Percentiles rank a stretch among this genome's conserved stretches.
Conservation (phyloP, 2,888 invertebrate genomes). For the Nebria salina region DNA sequence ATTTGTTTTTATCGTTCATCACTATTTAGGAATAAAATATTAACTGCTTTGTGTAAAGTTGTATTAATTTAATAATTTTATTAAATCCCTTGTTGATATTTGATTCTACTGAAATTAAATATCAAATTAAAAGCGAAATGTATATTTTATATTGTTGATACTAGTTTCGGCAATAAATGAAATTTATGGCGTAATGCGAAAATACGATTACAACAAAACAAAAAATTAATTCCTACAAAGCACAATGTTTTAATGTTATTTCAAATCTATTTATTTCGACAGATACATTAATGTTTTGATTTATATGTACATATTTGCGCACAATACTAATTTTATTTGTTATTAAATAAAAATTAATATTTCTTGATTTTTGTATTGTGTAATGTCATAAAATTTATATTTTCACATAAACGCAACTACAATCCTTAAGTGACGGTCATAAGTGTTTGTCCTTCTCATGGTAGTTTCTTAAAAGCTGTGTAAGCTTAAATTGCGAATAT, state of each 20-base stretch:
- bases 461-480: no score
- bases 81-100: not conserved
- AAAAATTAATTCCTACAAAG: not conserved
- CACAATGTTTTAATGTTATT: not conserved
- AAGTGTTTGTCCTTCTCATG: no score
- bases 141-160: not conserved
- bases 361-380: no score
- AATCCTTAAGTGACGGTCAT: not conserved
- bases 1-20: no score
- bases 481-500: no score
- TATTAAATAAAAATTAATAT: no score
- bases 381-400: no score
- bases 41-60: no score
- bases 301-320: not conserved
- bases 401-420: no score
- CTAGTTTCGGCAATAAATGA: not conserved
- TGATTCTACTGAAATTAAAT: not conserved
- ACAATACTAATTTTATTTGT: not conserved
- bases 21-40: no score
- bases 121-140: not conserved
- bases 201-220: not conserved
- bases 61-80: no score
- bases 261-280: not conserved
- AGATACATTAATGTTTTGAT: not conserved
- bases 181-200: not conserved